These are phyloP conservation scores for Ernsta delagoae DNA, from an alignment of 2,888 invertebrate species.

Conservation along the genomic window DNA sequence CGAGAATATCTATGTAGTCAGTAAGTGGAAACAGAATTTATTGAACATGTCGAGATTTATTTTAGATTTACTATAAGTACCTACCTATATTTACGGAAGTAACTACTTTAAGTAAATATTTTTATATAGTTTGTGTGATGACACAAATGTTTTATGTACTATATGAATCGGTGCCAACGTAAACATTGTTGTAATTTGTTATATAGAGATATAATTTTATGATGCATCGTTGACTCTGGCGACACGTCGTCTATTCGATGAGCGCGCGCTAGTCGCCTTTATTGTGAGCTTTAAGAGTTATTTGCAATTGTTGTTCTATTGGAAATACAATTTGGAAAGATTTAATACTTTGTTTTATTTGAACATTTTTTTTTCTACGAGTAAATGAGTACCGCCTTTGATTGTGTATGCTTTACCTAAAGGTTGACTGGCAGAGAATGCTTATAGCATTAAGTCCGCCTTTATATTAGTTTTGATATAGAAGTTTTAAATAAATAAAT, in stretches of 20 bases:
- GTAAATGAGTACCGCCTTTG: no score
- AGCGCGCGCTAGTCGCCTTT: constrained; percentile 47
- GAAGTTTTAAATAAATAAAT: no score
- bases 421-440: no score
- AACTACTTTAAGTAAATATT: constrained; percentile 78
- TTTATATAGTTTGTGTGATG: constrained; percentile 76
- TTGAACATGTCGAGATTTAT: constrained; percentile 79
- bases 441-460: no score
- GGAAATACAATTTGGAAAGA: constrained; percentile 79
- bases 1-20: constrained; percentile 68
- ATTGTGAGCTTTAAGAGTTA: constrained; percentile 73
- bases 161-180: constrained; percentile 83
- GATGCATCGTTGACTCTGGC: constrained; percentile 77
- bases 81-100: constrained; percentile 70
- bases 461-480: no score
- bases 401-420: no score
- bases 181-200: constrained; percentile 84
- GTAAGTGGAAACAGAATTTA: constrained; percentile 76
- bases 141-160: constrained; percentile 80
- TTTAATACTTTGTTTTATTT: constrained; percentile 48
- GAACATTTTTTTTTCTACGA: not conserved
- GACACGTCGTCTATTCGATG: constrained; percentile 56
- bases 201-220: constrained; percentile 82
- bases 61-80: constrained; percentile 71
- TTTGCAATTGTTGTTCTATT: constrained; percentile 82